Base-by-base conservation (phyloP, 2,113 vertebrate species). In the Gymnogyps californianus region DNA sequence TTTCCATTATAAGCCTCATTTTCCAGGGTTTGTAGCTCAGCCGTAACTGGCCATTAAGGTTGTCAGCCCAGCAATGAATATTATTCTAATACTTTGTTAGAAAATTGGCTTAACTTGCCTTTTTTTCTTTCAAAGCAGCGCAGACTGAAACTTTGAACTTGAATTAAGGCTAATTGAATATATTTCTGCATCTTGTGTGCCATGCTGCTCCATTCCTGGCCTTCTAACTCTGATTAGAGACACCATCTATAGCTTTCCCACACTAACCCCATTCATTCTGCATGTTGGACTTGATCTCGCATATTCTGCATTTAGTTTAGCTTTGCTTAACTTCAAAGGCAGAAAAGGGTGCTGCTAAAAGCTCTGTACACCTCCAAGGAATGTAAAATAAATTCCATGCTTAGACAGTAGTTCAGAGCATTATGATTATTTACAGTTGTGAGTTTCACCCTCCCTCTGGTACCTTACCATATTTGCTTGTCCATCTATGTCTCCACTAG, bases 131-230 rank as follows among this genome's bases (percentile, higher is more conserved):
- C 82, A 95, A 70, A 91, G 34, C 70, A 82, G 42, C 83, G 93
- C 64, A 90, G 75, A 59, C 51, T 64, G 82, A 80, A 93, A 87
- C 59, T 26, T 9, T 66, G 84, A 91, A 86, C 81, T 59, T 91
- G 87, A 87, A 74, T 89, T 91, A 90, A 93, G 89, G 91, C 91
- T 96, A 97, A 97, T 46, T 90, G 87, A 87, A 58, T 90, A 80
- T 66, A 62, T 85, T 94, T 64, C 82, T 70, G 71, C 51, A 66
- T 88, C 75, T 88, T 91, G 40, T 91, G 84, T 77, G 75, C 89
- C 58, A 58, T 36, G 32, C 69, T 67, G 47, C 76, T 96, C 72
- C 55, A 25, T 83, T 92, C n/a, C 91, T 69, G 49, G 55, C 87
- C 87, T 95, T 91, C 66, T 38, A 87, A 47, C 67, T 89, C 89